Evolutionary conservation across 1,140 invertebrate genomes (phyloP), one percentile per base, ranked within the genome.

Genomic region (Trichoplusia ni): DNA sequence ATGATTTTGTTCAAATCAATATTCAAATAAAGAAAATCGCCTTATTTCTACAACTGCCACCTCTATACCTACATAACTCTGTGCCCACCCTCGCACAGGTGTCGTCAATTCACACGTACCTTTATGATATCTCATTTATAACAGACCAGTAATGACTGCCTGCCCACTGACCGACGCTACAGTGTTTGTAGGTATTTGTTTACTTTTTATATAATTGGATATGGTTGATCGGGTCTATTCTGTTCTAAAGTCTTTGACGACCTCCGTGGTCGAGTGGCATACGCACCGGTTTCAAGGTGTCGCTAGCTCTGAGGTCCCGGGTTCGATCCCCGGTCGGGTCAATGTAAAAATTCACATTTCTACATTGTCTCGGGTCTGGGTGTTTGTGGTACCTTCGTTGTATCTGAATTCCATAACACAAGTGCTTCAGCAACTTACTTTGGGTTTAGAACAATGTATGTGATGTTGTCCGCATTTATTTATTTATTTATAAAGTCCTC

Each of bases 31-130:
- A 23, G 13, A 21, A 21, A 21, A 21, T 42, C 18, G 0, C 19
- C 1, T 1, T 19, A 11, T 59, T 46, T 35, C n/a, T 11, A 14
- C 9, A 6, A 13, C 3, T 25, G 56, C 9, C 47, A 19, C 27
- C 29, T 60, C 40, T 58, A 38, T 13, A 4, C 4, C n/a, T 0
- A 4, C 56, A 60, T 47, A 18, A 11, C n/a, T 79, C 82, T 85
- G 62, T 73, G 38, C 44, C 8, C 11, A 67, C 63, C 51, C 63
- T 49, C 25, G 23, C 76, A 81, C 83, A 89, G 83, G 84, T 89
- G 84, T 86, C 70, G 74, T 75, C 71, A 70, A 53, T 89, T 89
- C 86, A 86, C 86, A 89, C 84, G 70, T 68, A 64, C 69, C 67
- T 79, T 84, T 82, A 86, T 81, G 78, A 81, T 75, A 54, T 63